Base-by-base conservation (phyloP, 2,797 vertebrate species). In the Crocidura indochinensis region DNA sequence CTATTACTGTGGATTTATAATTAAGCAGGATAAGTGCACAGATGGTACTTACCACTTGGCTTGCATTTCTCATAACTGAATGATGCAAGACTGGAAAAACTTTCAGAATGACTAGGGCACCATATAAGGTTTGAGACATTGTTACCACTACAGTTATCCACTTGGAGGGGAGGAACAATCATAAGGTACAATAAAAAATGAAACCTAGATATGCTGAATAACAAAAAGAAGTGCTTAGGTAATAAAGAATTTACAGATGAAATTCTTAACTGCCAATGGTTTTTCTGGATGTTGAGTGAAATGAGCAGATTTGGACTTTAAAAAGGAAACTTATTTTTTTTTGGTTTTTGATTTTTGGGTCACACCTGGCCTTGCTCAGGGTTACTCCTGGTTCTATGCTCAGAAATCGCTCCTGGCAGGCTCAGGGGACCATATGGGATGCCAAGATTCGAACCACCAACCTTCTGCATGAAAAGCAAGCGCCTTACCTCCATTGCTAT, bases 1-100 rank as follows among this genome's bases (percentile, higher is more conserved):
- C 72, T 72, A 88, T 72, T 51, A 68, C 19, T 88, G 38, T 65
- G 86, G 73, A 94, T 88, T 75, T 67, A 81, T 78, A 88, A 94
- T 64, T 87, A 88, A 78, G 69, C 1, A 24, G 85, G 56, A 27
- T 64, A 94, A 84, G 22, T 51, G 17, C 24, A 47, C 79, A 81
- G 80, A 92, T 20, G 65, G n/a, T 56, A 80, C 26, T 46, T 38
- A 38, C 38, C 38, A 22, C 38, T 87, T 49, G 75, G 38, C 24
- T 84, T 88, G 88, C 89, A 91, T 11, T 90, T 49, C 79, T 80
- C n/a, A 85, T 87, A 67, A 3, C 19, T 77, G 27, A 73, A 69
- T 64, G 47, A 82, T 64, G 14, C 49, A 90, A 91, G 75, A 79
- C 53, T 62, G 67, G 31, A 10, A 53, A 53, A 94, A 60, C 12